These are phyloP conservation scores for Cenopis cana DNA, from an alignment of 2,888 invertebrate species.

Conservation along the genomic window DNA sequence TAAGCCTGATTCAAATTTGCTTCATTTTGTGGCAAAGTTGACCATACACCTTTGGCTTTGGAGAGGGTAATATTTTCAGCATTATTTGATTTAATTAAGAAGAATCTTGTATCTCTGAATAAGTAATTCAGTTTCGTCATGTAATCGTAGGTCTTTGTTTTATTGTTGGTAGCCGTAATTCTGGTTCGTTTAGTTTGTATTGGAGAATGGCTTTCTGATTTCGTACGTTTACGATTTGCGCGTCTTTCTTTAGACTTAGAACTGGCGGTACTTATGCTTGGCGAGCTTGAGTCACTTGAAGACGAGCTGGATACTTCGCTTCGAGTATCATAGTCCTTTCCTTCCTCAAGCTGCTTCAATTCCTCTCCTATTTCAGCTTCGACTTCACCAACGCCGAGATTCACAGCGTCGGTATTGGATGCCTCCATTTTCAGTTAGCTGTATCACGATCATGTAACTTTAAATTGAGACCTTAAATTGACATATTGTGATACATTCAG, in stretches of 20 bases:
- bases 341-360: slow-evolving; percentile 90
- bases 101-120: slow-evolving; percentile 97
- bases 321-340: slow-evolving; percentile 91
- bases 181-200: slow-evolving; percentile 72
- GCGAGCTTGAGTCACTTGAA: slow-evolving; percentile 89
- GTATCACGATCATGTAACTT: slow-evolving; percentile 43
- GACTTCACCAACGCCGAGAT: slow-evolving; percentile 87
- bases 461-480: slow-evolving; percentile 7
- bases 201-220: slow-evolving; percentile 75
- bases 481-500: slow-evolving; percentile 11
- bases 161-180: slow-evolving; percentile 63
- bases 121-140: slow-evolving; percentile 96
- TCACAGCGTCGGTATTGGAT: slow-evolving; percentile 85
- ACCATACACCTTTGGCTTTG: slow-evolving; percentile 98
- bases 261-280: slow-evolving; percentile 92
- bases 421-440: slow-evolving; percentile 75
- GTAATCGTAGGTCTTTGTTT: slow-evolving; percentile 91
- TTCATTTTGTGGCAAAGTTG: slow-evolving; percentile 98
- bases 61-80: slow-evolving; percentile 97
- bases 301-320: slow-evolving; percentile 95
- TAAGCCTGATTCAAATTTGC: slow-evolving; percentile 97
- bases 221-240: slow-evolving; percentile 84
- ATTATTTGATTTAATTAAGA: slow-evolving; percentile 99
- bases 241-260: slow-evolving; percentile 87
- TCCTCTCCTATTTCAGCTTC: slow-evolving; percentile 92